phyloP scores from a whole-genome alignment of 2,113 vertebrate genomes.

The Poecile atricapillus region DNA sequence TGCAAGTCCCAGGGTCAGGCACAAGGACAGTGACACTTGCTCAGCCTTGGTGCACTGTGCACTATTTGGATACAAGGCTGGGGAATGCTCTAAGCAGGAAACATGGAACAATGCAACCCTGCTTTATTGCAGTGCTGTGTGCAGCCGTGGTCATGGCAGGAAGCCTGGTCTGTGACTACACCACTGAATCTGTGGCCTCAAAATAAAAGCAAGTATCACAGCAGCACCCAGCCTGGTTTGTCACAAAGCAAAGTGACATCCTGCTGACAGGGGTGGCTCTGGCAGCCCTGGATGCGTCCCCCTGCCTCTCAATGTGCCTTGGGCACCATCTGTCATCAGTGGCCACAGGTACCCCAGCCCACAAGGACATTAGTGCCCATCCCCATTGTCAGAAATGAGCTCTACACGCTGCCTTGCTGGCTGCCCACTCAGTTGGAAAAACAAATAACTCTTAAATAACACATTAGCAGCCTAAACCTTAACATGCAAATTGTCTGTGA shows the following conservation, averaged over 20 bases:
- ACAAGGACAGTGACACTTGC: neutral
- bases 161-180: neutral
- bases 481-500: rapidly evolving
- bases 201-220: neutral
- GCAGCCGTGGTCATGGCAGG: rapidly evolving
- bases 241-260: neutral
- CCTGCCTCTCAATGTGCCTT: rapidly evolving
- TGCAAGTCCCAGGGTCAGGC: neutral
- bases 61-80: rapidly evolving
- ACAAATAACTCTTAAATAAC: neutral
- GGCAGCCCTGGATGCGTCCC: rapidly evolving
- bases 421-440: neutral
- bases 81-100: neutral
- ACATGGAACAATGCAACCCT: rapidly evolving
- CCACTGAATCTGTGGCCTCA: rapidly evolving
- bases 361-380: neutral
- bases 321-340: rapidly evolving
- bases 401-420: rapidly evolving
- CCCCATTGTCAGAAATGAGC: rapidly evolving
- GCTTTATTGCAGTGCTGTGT: neutral
- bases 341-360: neutral
- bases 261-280: neutral
- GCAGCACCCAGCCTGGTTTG: rapidly evolving
- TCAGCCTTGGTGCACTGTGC: neutral
- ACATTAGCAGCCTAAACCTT: neutral